Evolutionary conservation across 2,113 vertebrate genomes (phyloP).

Genomic region (Campylorhamphus procurvoides): DNA sequence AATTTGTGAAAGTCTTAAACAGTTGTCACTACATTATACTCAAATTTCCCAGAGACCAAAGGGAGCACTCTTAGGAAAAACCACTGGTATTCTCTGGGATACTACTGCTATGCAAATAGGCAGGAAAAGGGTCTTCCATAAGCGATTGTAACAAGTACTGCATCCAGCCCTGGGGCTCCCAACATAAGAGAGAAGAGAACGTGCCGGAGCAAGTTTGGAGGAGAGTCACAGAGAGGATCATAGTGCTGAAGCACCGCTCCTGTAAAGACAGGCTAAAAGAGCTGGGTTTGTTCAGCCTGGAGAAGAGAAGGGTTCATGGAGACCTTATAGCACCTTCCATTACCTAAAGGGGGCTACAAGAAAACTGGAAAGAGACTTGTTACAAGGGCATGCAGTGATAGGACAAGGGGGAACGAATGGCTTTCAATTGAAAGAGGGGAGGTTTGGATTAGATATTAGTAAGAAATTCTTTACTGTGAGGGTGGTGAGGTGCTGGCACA

Average conservation of each 20-base stretch:
- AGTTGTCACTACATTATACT: neutral
- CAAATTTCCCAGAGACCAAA: neutral
- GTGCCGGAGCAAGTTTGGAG: neutral
- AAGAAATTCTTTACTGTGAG: neutral
- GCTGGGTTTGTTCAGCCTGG: neutral
- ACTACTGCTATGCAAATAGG: neutral
- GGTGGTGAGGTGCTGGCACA: neutral
- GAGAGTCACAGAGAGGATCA: neutral
- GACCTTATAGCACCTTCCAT: neutral
- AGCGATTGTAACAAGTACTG: neutral
- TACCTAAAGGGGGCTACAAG: neutral
- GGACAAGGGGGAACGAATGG: neutral
- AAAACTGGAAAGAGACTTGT: neutral
- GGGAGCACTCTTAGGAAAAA: neutral
- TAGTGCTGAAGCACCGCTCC: neutral
- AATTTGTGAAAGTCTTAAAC: neutral
- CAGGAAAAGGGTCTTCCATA: neutral
- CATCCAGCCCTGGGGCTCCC: neutral
- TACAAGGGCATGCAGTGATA: neutral
- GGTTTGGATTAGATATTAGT: neutral
- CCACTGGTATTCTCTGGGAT: fast-evolving
- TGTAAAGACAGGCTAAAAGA: neutral
- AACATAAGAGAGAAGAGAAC: fast-evolving
- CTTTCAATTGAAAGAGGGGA: neutral
- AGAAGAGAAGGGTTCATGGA: neutral